Percentiles rank a stretch among this genome's conserved stretches.
Evolutionary conservation across 2,888 invertebrate genomes (phyloP).

Genomic region (Hedychridium roseum): DNA sequence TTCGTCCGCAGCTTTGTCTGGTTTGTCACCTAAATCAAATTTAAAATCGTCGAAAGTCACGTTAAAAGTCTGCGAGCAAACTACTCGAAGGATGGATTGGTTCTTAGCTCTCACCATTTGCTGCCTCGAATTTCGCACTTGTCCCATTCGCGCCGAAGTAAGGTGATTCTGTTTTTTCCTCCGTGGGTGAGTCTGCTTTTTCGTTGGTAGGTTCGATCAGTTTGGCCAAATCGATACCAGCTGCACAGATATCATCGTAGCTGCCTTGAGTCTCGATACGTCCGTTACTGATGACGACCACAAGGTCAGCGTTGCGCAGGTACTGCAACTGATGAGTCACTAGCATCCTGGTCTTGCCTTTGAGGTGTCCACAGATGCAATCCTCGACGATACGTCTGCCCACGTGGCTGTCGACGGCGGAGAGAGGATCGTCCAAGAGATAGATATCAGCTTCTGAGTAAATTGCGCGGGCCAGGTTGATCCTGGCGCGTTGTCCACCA

Average conservation of each 20-base stretch:
- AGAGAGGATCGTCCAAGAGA: conserved; percentile 78
- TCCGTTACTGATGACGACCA: conserved; percentile 66
- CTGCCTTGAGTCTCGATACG: conserved; percentile 70
- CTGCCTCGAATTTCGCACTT: not conserved
- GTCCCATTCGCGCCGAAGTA: conserved; percentile 1
- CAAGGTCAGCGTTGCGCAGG: conserved; percentile 72
- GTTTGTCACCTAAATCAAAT: too few relatives aligned
- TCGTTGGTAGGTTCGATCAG: too few relatives aligned
- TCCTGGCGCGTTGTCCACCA: conserved; percentile 85
- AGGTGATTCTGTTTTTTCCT: not conserved
- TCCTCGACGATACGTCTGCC: conserved; percentile 75
- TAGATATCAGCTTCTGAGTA: conserved; percentile 79
- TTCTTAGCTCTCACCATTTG: conserved; percentile 43
- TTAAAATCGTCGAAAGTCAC: too few relatives aligned
- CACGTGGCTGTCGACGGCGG: conserved; percentile 78
- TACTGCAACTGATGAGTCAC: conserved; percentile 89
- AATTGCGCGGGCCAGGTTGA: conserved; percentile 75
- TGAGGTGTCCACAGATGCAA: conserved; percentile 70
- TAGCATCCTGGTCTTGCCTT: conserved; percentile 76
- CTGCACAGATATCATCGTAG: conserved; percentile 67
- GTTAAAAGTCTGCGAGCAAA: too few relatives aligned
- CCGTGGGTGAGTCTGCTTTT: not conserved
- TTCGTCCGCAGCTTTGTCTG: conserved; percentile 45
- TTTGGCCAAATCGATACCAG: conserved; percentile 72
- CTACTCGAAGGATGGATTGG: too few relatives aligned